phyloP scores from a whole-genome alignment of 2,888 invertebrate genomes.

The Itoplectis maculator region DNA sequence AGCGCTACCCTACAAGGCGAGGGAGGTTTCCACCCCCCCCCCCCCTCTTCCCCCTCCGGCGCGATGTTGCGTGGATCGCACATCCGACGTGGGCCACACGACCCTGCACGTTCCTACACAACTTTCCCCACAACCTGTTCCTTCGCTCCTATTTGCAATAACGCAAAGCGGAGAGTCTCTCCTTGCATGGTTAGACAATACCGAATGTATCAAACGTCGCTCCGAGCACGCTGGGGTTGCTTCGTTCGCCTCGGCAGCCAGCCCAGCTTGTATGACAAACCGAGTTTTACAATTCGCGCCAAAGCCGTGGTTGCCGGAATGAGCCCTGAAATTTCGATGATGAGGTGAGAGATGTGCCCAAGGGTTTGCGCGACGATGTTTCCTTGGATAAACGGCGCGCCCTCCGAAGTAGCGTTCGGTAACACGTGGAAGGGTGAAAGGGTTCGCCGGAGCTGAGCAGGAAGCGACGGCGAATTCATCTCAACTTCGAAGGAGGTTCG shows the following conservation, averaged over 20 bases:
- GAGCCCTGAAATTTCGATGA: slow-evolving; percentile 18
- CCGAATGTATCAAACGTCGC: slow-evolving; percentile 2
- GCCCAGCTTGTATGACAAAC: slow-evolving; percentile 18
- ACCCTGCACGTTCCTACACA: background rate
- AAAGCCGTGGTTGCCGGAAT: background rate
- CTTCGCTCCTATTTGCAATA: background rate
- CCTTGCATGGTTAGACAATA: background rate
- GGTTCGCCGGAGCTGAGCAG: slow-evolving; percentile 24
- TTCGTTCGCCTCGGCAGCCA: slow-evolving; percentile 4
- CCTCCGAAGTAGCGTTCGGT: background rate
- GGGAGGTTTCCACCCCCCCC: background rate
- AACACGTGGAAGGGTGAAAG: slow-evolving; percentile 22
- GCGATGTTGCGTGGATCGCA: background rate
- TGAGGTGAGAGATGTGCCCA: background rate
- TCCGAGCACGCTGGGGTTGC: background rate
- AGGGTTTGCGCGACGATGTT: slow-evolving; percentile 35
- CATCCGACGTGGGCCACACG: slow-evolving; percentile 18
- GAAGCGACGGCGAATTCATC: slow-evolving; percentile 31
- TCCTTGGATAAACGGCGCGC: slow-evolving; percentile 23
- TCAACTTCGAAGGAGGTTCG: slow-evolving; percentile 39
- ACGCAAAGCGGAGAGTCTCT: slow-evolving; percentile 1
- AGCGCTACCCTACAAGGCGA: background rate
- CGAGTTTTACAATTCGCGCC: background rate
- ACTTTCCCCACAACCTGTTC: background rate
- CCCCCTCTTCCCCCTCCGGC: too few species aligned